Evolutionary conservation across 2,797 vertebrate species (phyloP).

Genomic region (Acanthornis magna): DNA sequence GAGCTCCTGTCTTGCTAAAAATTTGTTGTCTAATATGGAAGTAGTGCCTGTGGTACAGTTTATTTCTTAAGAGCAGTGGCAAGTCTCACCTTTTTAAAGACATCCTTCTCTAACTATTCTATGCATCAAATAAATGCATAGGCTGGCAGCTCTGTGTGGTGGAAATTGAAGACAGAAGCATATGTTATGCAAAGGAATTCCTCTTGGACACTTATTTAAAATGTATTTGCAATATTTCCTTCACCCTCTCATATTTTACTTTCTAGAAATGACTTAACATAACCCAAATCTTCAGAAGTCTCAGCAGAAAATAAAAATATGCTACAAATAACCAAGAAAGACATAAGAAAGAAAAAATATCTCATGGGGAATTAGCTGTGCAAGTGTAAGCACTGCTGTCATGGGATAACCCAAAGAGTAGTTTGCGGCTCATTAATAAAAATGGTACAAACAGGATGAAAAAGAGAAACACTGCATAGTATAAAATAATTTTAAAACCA

Average conservation of each 20-base stretch:
- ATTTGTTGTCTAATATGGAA: not conserved
- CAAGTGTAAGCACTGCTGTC: not conserved
- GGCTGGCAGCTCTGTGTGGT: not conserved
- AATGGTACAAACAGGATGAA: not conserved
- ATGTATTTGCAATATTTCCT: not conserved
- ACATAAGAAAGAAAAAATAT: not conserved
- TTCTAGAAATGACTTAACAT: not conserved
- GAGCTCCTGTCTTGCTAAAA: not conserved
- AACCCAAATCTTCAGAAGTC: not conserved
- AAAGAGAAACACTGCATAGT: not conserved
- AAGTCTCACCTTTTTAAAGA: not conserved
- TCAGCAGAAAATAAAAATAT: not conserved
- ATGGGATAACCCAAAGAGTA: not conserved
- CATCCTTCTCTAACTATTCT: not conserved
- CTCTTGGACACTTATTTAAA: not conserved
- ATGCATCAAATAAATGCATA: not conserved
- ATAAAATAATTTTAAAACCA: not conserved
- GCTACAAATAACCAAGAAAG: not conserved
- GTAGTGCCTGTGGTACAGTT: not conserved
- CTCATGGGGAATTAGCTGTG: not conserved
- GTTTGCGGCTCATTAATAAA: not conserved
- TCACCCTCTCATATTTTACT: not conserved
- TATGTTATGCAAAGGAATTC: not conserved
- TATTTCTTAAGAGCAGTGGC: not conserved
- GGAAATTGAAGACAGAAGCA: not conserved